Evolutionary conservation across 2,888 invertebrate genomes (phyloP).

Genomic region (Erynnis tages): DNA sequence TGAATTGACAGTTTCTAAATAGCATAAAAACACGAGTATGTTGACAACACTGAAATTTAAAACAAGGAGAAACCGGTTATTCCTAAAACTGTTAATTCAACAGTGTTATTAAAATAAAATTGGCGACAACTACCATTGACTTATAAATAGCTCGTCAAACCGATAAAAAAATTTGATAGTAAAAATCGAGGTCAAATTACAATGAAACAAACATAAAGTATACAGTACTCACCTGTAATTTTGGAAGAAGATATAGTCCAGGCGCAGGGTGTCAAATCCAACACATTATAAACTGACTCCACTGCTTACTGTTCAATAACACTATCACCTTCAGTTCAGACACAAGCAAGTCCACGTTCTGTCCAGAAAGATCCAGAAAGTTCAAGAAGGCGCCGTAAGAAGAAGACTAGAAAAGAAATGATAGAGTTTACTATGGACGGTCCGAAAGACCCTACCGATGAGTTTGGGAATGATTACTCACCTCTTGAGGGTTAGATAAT

Average conservation of each 20-base stretch:
- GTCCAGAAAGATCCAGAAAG: slow-evolving; percentile 30
- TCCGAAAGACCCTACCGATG: slow-evolving; percentile 15
- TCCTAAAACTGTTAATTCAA: too few species aligned
- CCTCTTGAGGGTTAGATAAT: slow-evolving; percentile 17
- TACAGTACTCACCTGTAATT: slow-evolving; percentile 42
- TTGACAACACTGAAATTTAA: too few species aligned
- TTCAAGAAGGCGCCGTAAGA: slow-evolving; percentile 35
- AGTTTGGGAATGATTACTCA: slow-evolving; percentile 11
- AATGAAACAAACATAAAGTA: neutral
- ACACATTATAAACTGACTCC: slow-evolving; percentile 49
- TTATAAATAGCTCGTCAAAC: too few species aligned
- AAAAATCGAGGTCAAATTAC: too few species aligned
- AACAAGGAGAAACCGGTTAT: too few species aligned
- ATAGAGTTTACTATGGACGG: slow-evolving; percentile 26
- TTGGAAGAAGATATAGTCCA: slow-evolving; percentile 36
- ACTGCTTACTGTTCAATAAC: slow-evolving; percentile 37
- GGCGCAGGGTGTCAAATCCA: slow-evolving; percentile 50
- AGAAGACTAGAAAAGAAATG: slow-evolving; percentile 42
- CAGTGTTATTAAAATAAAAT: too few species aligned
- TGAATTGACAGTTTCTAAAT: too few species aligned
- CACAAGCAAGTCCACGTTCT: slow-evolving; percentile 31
- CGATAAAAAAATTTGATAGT: neutral
- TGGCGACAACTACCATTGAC: too few species aligned
- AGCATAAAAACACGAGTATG: too few species aligned
- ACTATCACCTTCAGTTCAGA: slow-evolving; percentile 30